These are phyloP conservation scores for Gasteruption jaculator DNA, from an alignment of 2,888 invertebrate genomes.

Conservation along the genomic window DNA sequence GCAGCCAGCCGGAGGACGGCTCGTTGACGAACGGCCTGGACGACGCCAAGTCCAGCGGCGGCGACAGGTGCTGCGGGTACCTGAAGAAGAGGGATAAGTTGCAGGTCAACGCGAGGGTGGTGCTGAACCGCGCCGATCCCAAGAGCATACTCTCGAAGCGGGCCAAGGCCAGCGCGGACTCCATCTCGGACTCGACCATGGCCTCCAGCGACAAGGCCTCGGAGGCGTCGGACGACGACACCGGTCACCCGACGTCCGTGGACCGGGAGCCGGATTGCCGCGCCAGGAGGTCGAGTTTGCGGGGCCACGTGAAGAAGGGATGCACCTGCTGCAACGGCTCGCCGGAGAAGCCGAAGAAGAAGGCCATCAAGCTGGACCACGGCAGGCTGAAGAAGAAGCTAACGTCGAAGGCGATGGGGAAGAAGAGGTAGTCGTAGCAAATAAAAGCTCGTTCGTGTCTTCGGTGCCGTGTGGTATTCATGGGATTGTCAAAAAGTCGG, in stretches of 20 bases:
- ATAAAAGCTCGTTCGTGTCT: constrained; percentile 22
- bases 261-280: constrained; percentile 42
- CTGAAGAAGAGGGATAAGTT: constrained; percentile 40
- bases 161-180: constrained; percentile 29
- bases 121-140: constrained; percentile 38
- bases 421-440: constrained; percentile 50
- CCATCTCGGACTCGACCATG: constrained; percentile 33
- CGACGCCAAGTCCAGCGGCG: constrained; percentile 27
- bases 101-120: constrained; percentile 39
- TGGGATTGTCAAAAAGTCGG: too few species aligned
- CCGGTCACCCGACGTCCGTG: constrained; percentile 31
- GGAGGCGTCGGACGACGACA: constrained; percentile 43
- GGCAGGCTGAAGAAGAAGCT: constrained; percentile 40
- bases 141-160: constrained; percentile 35
- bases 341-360: constrained; percentile 56
- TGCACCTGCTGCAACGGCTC: constrained; percentile 63
- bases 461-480: too few species aligned
- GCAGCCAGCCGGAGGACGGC: constrained; percentile 40
- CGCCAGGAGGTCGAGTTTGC: constrained; percentile 50
- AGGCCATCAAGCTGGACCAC: constrained; percentile 43
- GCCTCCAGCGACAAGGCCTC: constrained; percentile 39
- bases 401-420: constrained; percentile 39
- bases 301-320: constrained; percentile 61
- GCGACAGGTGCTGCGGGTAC: constrained; percentile 34
- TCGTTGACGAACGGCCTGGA: constrained; percentile 40